Evolutionary conservation across 1,140 invertebrate genomes (phyloP), one percentile per base, ranked within the genome.

Genomic region (Frieseomelitta varia): DNA sequence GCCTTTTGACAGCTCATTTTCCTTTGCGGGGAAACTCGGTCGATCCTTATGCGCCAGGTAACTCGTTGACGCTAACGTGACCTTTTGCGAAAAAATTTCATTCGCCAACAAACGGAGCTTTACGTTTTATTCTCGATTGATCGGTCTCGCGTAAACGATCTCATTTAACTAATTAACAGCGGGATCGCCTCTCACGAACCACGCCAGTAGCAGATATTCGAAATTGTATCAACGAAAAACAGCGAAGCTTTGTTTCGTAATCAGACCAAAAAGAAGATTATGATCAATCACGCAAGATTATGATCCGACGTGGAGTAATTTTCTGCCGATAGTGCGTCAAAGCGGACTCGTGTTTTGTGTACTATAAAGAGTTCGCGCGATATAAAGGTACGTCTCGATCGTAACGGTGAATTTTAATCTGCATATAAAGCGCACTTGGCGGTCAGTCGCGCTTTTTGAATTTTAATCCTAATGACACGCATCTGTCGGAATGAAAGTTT

Each of bases 121-220:
- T 19, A 19, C 55, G 19, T 47, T 68, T n/a, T n/a, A 15, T 53
- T 39, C 24, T 12, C 58, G n/a, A 61, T 19, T 3, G 10, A 47
- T n/a, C n/a, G 15, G 51, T 34, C 14, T 8, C 15, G 21, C 21
- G 15, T 24, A 15, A 4, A 17, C 8, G n/a, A 34, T 15, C 63
- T 39, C 30, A 15, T 27, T 58, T 82, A 77, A n/a, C n/a, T n/a
- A n/a, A 77, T 82, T 65, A 61, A 30, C 63, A 24, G 24, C 30
- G 68, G 76, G 63, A 63, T 30, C 34, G 47, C 24, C 19, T 55
- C 14, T 21, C 14, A 6, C 4, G n/a, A 8, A 14, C n/a, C 56
- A 19, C 19, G 55, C 4, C 55, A 4, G 55, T 56, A 3, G 53
- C 55, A 56, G 39, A 47, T 8, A 0, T n/a, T 47, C 39, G 39